phyloP scores from a whole-genome alignment of 2,797 vertebrate species.

The Sylvilagus floridanus region DNA sequence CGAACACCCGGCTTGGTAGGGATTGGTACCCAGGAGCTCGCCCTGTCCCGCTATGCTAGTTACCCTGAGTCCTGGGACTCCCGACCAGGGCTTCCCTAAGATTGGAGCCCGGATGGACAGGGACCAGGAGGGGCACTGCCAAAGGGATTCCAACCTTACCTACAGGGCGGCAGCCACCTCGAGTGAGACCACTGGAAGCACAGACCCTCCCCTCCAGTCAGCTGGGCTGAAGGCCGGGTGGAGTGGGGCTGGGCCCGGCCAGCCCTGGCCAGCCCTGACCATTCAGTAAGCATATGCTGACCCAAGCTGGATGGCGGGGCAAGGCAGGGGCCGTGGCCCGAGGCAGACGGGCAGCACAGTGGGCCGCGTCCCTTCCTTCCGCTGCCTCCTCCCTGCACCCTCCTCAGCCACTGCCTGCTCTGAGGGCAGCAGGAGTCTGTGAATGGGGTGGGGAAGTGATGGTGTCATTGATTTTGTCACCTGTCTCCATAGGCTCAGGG shows the following conservation, averaged over 20 bases:
- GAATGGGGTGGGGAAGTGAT: not conserved
- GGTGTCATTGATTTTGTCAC: not conserved
- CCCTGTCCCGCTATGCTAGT: not conserved
- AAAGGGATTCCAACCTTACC: not conserved
- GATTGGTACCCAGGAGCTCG: not conserved
- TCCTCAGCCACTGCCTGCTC: too few relatives aligned
- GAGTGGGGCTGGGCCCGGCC: too few relatives aligned
- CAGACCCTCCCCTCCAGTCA: not conserved
- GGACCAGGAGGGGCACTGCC: not conserved
- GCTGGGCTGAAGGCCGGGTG: not conserved
- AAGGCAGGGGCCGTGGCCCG: not conserved
- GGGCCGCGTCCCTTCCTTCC: too few relatives aligned
- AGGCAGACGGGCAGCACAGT: too few relatives aligned
- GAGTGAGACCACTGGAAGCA: not conserved
- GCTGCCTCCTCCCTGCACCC: not conserved
- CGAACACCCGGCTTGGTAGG: not conserved
- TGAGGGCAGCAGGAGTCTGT: not conserved
- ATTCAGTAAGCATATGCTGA: rapidly evolving
- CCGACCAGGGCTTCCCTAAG: not conserved
- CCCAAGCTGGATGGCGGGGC: not conserved
- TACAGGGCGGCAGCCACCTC: not conserved
- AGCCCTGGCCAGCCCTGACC: not conserved
- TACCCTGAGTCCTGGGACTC: not conserved
- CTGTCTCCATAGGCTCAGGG: not conserved
- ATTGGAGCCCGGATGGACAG: not conserved